These are phyloP conservation scores for Gobio gobio DNA, from an alignment of 2,113 vertebrate species.

Conservation along the genomic window DNA sequence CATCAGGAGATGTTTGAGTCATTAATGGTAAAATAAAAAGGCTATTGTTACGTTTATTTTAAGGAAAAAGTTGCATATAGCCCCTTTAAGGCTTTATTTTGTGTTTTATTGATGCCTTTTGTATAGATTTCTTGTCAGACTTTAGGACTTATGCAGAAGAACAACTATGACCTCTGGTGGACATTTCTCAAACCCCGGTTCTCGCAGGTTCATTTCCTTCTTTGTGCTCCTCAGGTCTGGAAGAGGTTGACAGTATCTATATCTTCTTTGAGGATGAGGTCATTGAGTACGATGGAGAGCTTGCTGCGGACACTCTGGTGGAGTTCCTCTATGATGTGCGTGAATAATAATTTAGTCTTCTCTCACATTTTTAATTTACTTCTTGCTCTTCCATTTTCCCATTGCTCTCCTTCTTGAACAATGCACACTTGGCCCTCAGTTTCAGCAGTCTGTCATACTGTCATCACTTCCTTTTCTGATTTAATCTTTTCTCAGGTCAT, in stretches of 20 bases:
- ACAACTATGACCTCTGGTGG: slow-evolving; percentile 40
- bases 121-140: neutral
- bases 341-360: neutral
- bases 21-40: too few relatives aligned
- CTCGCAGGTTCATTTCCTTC: neutral
- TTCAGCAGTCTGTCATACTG: neutral
- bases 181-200: neutral
- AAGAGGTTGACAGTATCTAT: slow-evolving; percentile 87
- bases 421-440: neutral
- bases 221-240: slow-evolving; percentile 73
- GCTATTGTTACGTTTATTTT: too few relatives aligned
- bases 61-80: too few relatives aligned
- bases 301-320: slow-evolving; percentile 86
- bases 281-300: slow-evolving; percentile 89
- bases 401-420: neutral
- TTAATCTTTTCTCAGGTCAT: slow-evolving; percentile 71
- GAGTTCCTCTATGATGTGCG: slow-evolving; percentile 90
- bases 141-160: neutral
- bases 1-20: too few relatives aligned
- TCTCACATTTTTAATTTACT: neutral
- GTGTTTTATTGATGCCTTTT: neutral
- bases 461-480: neutral
- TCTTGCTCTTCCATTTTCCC: neutral
- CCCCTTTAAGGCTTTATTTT: neutral
- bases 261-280: slow-evolving; percentile 88